Evolutionary conservation across 2,113 vertebrate species (phyloP), one percentile per base, ranked within the genome.

Genomic region (Taurulus bubalis): DNA sequence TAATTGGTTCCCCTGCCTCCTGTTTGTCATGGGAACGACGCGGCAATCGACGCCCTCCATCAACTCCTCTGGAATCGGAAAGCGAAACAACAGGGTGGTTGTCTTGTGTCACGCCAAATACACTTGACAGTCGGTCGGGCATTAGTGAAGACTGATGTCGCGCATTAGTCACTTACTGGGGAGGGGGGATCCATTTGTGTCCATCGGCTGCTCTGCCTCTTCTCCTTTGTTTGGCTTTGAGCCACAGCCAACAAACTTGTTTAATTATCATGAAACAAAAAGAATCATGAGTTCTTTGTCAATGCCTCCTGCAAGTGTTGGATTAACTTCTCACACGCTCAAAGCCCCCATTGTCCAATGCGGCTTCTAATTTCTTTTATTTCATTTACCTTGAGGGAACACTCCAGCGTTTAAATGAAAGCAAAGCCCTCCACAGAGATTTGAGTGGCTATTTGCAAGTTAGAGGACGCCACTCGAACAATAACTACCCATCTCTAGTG

Each of bases 1-100:
- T 92, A 94, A 94, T 94, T 93, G 91, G 91, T 91, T 92, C 93
- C 93, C 91, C 49, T 86, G 91, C 89, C 89, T 90, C 91, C 88
- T 85, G 86, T 91, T 91, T 93, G 91, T 91, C 90, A 87, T 70
- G 83, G 71, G 89, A 84, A 59, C 30, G 62, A 85, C 77, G 67
- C 68, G 67, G 85, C 88, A 68, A 88, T 89, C 79, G 77, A 60
- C 82, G 15, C 6, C 74, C 70, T 88, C 80, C 83, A 79, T 88
- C 86, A 81, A 49, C 53, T 79, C 58, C 34, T 63, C 26, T 32
- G 9, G 80, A 85, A 77, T 22, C 2, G 49, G 81, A 58, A 26
- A 67, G 84, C 5, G 56, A 90, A 88, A 84, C 82, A 87, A 84
- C 87, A 63, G 73, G 76, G 76, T 18, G 73, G 85, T 75, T 62